Base-by-base conservation (phyloP, 1,140 invertebrate genomes). In the Drosophila lini region DNA sequence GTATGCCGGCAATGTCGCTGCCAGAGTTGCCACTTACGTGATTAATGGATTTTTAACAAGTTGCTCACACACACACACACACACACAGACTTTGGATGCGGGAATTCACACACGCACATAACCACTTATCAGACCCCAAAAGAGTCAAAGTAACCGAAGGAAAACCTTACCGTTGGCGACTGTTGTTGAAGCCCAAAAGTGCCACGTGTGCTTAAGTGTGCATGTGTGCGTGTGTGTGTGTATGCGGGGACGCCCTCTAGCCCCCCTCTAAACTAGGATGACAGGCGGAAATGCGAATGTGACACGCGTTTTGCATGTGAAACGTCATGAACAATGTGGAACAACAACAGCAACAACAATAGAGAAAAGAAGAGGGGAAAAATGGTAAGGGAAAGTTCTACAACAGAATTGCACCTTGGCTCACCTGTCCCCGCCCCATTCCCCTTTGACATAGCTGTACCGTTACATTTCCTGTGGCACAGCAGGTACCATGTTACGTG, bases 31-130 rank as follows among this genome's bases (percentile, higher is more conserved):
- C 88, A 90, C 88, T 90, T 90, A 91, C 88, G 88, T 90, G 88
- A 91, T 90, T 90, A 90, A 90, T 90, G 88, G 88, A 90, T 91
- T 90, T 90, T 90, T 90, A 90, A 90, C 88, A 90, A 90, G 83
- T 91, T 90, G 70, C 88, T 74, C 85, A 80, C 79, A 82, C 50
- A 58, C 81, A 56, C 79, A 82, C 50, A 58, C 81, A 56, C 73
- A 75, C 52, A 34, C 74, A 58, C 41, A 60, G 59, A 56, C 57
- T 41, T 32, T 22, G 16, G 25, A 32, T 22, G 15, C 15, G 34
- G 50, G 64, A 70, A 69, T 42, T 57, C 70, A 63, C 68, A 61
- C 74, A 77, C 52, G 42, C 68, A 50, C 74, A 70, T 56, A 61
- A 60, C 63, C 74, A 86, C 78, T 86, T 86, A 67, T 65, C 74